phyloP scores from a whole-genome alignment of 2,797 vertebrate genomes.

The Pseudochromis fuscus region DNA sequence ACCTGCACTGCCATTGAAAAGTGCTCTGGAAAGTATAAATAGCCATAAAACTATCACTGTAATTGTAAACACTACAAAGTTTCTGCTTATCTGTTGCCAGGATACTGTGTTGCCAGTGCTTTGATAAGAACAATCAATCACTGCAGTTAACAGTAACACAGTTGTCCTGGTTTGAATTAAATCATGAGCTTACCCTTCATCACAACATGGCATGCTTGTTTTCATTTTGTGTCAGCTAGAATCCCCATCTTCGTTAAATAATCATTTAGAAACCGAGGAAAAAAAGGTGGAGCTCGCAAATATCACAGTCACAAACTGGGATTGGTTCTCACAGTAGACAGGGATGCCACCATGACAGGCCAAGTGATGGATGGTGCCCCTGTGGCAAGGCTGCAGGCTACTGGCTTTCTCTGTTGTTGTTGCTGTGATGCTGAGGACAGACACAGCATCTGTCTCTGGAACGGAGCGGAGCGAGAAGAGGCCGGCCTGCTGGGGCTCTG shows the following conservation, averaged over 20 bases:
- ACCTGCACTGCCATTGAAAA: conserved; percentile 6
- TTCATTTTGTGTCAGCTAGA: conserved; percentile 27
- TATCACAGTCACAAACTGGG: conserved; percentile 20
- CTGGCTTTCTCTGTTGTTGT: conserved; percentile 68
- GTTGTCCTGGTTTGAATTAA: conserved; percentile 38
- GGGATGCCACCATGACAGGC: conserved; percentile 66
- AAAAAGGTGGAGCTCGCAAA: not conserved
- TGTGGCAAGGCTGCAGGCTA: conserved; percentile 69
- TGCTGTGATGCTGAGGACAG: conserved; percentile 71
- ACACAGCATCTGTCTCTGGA: conserved; percentile 72
- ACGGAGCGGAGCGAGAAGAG: conserved; percentile 54
- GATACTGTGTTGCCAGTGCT: conserved; percentile 30
- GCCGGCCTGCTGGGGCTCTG: conserved; percentile 20
- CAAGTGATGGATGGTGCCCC: conserved; percentile 72
- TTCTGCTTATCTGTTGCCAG: conserved; percentile 52
- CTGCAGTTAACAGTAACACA: conserved; percentile 43
- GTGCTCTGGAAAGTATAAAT: conserved; percentile 3
- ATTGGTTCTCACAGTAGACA: conserved; percentile 46
- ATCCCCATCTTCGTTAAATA: conserved; percentile 21
- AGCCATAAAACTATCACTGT: conserved; percentile 7
- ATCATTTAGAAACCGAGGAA: conserved; percentile 19
- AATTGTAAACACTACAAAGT: conserved; percentile 19
- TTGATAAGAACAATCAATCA: conserved; percentile 59
- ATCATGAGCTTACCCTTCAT: conserved; percentile 31
- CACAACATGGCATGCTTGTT: conserved; percentile 11